Conservation (phyloP, 2,797 vertebrate genomes). For the Tamandua tetradactyla region DNA sequence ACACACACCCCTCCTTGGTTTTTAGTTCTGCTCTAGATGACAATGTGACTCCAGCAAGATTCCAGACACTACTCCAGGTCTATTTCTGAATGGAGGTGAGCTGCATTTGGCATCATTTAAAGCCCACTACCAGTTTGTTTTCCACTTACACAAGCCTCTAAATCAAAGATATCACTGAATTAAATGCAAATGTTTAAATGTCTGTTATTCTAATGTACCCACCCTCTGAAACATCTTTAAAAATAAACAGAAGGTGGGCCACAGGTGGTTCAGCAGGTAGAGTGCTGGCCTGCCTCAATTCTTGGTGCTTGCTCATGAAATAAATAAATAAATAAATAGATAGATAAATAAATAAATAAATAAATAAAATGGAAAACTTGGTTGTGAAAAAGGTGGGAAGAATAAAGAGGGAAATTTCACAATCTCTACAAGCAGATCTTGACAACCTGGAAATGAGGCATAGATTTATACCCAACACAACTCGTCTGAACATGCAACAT, state of each 20-base stretch:
- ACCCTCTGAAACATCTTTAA: slow-evolving; percentile 47
- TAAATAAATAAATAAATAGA: no score
- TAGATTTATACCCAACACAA: not conserved
- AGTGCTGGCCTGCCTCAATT: no score
- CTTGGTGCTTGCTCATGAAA: no score
- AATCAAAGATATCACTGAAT: slow-evolving; percentile 34
- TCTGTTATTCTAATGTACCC: slow-evolving; percentile 36
- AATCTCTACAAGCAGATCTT: not conserved
- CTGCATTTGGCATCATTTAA: slow-evolving; percentile 9
- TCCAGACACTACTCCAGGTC: not conserved
- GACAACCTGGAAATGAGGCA: slow-evolving; percentile 15
- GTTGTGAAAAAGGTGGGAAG: not conserved
- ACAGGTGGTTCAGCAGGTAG: no score
- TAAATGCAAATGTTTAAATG: slow-evolving; percentile 35
- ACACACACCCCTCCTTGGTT: not conserved
- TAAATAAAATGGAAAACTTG: not conserved
- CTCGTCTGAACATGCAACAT: not conserved
- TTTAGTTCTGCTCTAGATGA: not conserved
- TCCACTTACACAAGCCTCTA: slow-evolving; percentile 56
- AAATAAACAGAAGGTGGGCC: not conserved
- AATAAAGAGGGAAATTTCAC: not conserved
- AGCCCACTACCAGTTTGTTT: slow-evolving; percentile 1
- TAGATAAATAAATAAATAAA: no score
- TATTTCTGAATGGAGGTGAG: not conserved
- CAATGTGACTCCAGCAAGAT: not conserved